Base-by-base conservation (phyloP, 2,797 vertebrate species). In the Arnoldichthys spilopterus region DNA sequence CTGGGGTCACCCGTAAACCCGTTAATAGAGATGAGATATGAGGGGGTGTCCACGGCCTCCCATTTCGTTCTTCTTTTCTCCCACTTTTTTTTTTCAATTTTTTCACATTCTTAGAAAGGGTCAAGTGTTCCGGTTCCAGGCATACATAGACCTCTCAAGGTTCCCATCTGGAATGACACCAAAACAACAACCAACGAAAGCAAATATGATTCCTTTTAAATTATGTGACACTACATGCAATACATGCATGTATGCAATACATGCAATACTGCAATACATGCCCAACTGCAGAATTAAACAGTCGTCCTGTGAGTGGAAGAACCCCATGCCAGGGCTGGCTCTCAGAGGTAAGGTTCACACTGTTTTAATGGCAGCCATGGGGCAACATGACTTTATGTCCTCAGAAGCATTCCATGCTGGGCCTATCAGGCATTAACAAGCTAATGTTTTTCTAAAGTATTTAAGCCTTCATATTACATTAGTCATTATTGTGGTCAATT, bases 21-120 rank as follows among this genome's bases (percentile, higher is more conserved):
- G 92, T 94, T 94, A 94, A 94, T 94, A 93, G 93, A 94, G 93
- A 95, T 94, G 94, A 95, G 94, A 94, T 94, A 95, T 89, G 93
- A 94, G 94, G 82, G 76, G 86, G 90, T 86, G 53, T 82, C 88
- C 88, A 77, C 85, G 92, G 94, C 93, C 94, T 94, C 94, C 94
- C 92, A 94, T 94, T 95, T 91, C 87, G 93, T 91, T 92, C 87
- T 83, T 90, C 77, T 83, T 77, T 18, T 20, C 75, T 61, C 32
- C 61, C 22, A 37, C 37, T 47, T 37, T 77, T 63, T 66, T 78
- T 43, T 43, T 69, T 75, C 77, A 77, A 78, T 79, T 88, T 82
- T 89, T 91, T 89, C 87, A 88, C 90, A 90, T 92, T 92, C 92
- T 92, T 91, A 85, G 67, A 86, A 88, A 87, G 88, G 92, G 91